A percentile compares a stretch with the other conserved stretches of the same genome.
Conservation (phyloP, 2,888 invertebrate species). For the Drosophila affinis region DNA sequence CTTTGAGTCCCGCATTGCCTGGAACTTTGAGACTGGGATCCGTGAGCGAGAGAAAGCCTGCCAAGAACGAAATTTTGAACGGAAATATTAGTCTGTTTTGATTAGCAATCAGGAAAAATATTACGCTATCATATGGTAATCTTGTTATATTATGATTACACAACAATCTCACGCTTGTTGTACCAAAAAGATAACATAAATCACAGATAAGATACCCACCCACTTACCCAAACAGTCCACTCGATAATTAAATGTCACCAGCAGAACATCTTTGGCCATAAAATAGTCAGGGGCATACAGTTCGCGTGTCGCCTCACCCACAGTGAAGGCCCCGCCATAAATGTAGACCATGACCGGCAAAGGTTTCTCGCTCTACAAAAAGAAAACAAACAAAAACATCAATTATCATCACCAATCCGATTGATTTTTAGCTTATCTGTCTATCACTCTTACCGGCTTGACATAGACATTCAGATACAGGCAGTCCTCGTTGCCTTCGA, state of each 20-base stretch:
- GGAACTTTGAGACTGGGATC: constrained; percentile 84
- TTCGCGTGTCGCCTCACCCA: constrained; percentile 82
- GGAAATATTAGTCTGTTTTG: too few relatives aligned
- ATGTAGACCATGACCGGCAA: constrained; percentile 84
- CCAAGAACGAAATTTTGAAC: background rate
- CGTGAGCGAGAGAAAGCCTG: constrained; percentile 84
- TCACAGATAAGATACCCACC: constrained; percentile 13
- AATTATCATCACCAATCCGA: constrained; percentile 27
- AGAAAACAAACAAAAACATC: constrained; percentile 8
- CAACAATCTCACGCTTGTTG: background rate
- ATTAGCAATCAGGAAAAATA: too few relatives aligned
- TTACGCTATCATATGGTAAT: background rate
- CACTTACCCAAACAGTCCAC: constrained; percentile 82
- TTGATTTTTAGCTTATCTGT: background rate
- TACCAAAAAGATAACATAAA: background rate
- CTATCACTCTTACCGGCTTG: constrained; percentile 69
- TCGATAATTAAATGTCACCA: constrained; percentile 84
- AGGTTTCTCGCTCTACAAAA: constrained; percentile 57
- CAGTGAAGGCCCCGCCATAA: constrained; percentile 84
- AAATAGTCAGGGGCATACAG: constrained; percentile 83
- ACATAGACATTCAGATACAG: constrained; percentile 84
- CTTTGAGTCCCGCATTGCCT: constrained; percentile 85
- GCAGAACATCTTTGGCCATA: constrained; percentile 83
- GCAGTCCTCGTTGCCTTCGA: constrained; percentile 85
- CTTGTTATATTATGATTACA: background rate